phyloP scores from a whole-genome alignment of 1,140 invertebrate species.

The Camponotus floridanus region DNA sequence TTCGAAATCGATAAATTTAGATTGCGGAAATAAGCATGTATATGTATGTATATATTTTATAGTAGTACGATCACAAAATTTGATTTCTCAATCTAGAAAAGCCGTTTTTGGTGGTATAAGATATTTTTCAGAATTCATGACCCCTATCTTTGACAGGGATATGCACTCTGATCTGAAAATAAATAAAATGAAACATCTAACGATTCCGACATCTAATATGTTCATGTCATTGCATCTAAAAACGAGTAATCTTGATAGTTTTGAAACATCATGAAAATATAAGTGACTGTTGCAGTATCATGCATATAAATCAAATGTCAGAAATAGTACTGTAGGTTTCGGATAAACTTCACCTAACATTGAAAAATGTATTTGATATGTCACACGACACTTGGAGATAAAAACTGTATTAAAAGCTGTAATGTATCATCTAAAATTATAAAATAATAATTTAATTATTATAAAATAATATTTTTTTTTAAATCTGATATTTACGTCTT shows the following conservation, averaged over 20 bases:
- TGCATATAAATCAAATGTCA: neutral
- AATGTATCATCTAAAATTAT: neutral
- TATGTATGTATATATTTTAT: neutral
- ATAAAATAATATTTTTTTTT: neutral
- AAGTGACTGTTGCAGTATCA: neutral
- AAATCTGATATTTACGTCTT: neutral
- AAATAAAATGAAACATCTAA: neutral
- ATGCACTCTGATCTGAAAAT: neutral
- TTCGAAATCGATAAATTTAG: neutral
- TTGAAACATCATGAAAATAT: neutral
- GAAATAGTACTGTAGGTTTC: neutral
- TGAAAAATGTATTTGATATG: neutral
- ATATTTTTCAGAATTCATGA: neutral
- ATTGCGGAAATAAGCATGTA: neutral
- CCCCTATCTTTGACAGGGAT: neutral
- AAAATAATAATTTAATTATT: too few species aligned
- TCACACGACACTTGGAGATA: neutral
- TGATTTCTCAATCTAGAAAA: neutral
- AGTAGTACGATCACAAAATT: neutral
- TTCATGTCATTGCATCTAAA: neutral
- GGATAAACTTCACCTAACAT: neutral
- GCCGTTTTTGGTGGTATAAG: neutral
- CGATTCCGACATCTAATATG: neutral
- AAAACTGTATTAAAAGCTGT: neutral
- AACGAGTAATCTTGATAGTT: neutral